Base-by-base conservation (phyloP, 2,797 vertebrate species). In the Taeniopygia guttata region DNA sequence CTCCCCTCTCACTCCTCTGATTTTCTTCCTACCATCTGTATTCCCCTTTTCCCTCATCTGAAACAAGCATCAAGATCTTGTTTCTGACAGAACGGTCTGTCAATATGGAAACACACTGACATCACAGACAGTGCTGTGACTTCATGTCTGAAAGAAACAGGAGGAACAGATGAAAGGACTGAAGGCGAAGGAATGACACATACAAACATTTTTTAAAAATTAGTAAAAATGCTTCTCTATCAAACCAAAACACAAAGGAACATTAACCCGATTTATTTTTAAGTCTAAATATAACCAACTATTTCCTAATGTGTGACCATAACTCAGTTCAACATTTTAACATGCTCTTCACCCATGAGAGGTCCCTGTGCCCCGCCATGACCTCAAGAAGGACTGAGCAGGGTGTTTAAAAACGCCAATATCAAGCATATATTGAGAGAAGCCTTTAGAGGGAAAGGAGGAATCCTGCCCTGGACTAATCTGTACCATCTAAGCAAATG, bases 111-210 rank as follows among this genome's bases (percentile, higher is more conserved):
- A 96, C 95, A 94, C 94, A 94, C 80, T 94, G 95, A 96, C 85
- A 94, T 93, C 94, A 95, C 89, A 94, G 96, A 94, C 89, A 96
- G 90, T 76, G 91, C 94, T 96, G 94, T 94, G 96, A 97, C 95
- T 95, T 96, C 91, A 93, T 76, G 92, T 96, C 93, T 95, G 93
- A 95, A 95, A 77, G 82, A 95, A 95, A 66, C 80, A 87, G 91
- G 94, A 96, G 91, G 92, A 94, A 94, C 96, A 96, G 96, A 96
- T 96, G 93, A 96, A 93, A 95, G 94, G 95, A 96, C 51, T 32
- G 91, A 88, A 94, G 62, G 72, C 67, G 3, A 95, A 91, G 48
- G 67, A 94, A 73, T 81, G 83, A 74, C 91, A 94, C 80, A 91
- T 89, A 76, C 60, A 97, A 88, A 91, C 82, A 90, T 76, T 90